These are phyloP conservation scores for Acleris laterana DNA, from an alignment of 2,888 invertebrate species.

Conservation along the genomic window DNA sequence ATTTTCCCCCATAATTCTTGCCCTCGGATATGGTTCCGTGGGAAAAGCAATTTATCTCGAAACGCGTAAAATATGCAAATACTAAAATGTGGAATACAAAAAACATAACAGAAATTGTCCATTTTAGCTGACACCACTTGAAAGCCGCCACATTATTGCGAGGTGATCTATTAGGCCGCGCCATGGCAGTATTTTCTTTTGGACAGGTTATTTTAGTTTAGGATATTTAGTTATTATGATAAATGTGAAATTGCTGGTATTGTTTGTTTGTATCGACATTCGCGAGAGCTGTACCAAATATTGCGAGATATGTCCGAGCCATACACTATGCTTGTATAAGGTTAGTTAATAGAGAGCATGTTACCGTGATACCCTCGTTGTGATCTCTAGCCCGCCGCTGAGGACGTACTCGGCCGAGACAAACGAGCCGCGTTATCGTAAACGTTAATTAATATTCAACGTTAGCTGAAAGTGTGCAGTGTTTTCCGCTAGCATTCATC, in stretches of 20 bases:
- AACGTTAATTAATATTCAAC: too few relatives aligned
- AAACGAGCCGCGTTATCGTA: too few relatives aligned
- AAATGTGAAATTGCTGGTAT: constrained; percentile 66
- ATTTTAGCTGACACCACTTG: constrained; percentile 55
- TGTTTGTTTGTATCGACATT: constrained; percentile 51
- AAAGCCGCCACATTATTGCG: constrained; percentile 25
- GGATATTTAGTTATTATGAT: constrained; percentile 65
- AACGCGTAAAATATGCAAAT: constrained; percentile 50
- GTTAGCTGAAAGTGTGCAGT: too few relatives aligned
- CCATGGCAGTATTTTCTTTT: constrained; percentile 47
- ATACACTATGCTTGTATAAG: constrained; percentile 65
- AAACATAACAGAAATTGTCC: constrained; percentile 71
- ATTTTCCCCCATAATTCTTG: constrained; percentile 39
- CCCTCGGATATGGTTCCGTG: constrained; percentile 40
- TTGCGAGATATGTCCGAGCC: constrained; percentile 67
- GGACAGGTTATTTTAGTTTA: constrained; percentile 39
- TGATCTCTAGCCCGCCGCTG: too few relatives aligned
- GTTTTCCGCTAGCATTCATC: too few relatives aligned
- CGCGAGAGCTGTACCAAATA: constrained; percentile 48
- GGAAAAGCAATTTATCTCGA: constrained; percentile 48
- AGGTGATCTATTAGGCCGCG: constrained; percentile 53
- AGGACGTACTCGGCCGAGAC: too few relatives aligned
- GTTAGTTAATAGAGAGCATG: constrained; percentile 48
- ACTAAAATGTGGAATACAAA: constrained; percentile 65
- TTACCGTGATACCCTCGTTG: background rate